These are phyloP conservation scores for Mus musculus DNA, from an alignment of 2,113 vertebrate genomes.

Conservation along the genomic window DNA sequence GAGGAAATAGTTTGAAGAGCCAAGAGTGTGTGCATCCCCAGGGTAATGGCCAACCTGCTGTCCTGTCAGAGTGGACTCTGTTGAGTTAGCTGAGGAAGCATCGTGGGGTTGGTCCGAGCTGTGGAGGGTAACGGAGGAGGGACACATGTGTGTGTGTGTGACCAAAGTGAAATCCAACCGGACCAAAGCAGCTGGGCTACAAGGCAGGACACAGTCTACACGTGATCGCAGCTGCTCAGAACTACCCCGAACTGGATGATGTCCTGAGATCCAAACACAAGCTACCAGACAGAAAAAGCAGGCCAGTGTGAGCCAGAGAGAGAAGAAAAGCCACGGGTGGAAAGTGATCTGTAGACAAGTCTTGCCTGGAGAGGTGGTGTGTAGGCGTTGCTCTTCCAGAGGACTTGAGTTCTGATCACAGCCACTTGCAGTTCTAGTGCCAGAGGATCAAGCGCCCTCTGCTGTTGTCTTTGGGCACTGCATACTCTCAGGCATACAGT, in stretches of 20 bases:
- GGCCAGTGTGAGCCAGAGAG: neutral
- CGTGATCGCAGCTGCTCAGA: neutral
- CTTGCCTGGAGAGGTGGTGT: too few species aligned
- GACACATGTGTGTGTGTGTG: neutral
- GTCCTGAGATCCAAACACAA: neutral
- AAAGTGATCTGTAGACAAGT: too few species aligned
- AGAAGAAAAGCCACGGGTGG: too few species aligned
- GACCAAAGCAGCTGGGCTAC: too few species aligned
- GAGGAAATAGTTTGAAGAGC: neutral
- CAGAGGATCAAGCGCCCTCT: neutral
- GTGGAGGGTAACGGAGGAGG: neutral
- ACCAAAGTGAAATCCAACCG: too few species aligned
- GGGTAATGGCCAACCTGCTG: neutral
- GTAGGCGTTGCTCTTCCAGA: neutral
- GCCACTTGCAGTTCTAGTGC: neutral
- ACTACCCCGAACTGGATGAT: fast-evolving
- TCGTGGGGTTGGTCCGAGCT: neutral
- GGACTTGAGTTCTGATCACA: neutral
- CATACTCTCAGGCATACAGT: too few species aligned
- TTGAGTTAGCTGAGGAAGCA: too few species aligned
- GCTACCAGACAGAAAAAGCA: neutral
- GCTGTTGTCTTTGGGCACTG: neutral
- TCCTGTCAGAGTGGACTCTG: neutral
- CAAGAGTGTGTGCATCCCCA: neutral
- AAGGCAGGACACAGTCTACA: neutral